Conservation (phyloP, 2,888 invertebrate genomes). For the Morinoia aosen region DNA sequence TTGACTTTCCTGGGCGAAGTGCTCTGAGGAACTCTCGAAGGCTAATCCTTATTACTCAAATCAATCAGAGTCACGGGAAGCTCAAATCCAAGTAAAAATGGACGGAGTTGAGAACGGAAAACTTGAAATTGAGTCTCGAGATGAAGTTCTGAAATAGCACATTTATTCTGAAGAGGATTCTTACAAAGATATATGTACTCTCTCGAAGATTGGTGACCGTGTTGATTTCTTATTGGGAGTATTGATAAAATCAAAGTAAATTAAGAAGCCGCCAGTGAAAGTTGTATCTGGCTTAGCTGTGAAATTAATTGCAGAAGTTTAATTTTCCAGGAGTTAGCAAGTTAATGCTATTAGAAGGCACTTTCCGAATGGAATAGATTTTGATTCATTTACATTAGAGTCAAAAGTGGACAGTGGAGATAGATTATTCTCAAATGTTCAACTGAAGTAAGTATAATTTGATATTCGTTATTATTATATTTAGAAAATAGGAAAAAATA, state of each 20-base stretch:
- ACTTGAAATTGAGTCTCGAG: neutral
- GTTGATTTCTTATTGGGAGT: neutral
- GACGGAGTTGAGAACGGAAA: neutral
- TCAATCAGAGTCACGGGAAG: neutral
- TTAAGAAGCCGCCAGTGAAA: neutral
- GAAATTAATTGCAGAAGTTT: neutral
- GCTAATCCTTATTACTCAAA: neutral
- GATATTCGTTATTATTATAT: too few relatives aligned
- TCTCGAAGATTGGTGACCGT: neutral
- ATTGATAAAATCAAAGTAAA: too few relatives aligned
- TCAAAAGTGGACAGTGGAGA: too few relatives aligned
- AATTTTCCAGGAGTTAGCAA: too few relatives aligned
- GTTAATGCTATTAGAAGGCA: too few relatives aligned
- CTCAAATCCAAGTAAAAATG: neutral
- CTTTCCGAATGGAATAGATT: too few relatives aligned
- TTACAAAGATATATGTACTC: neutral
- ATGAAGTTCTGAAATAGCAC: neutral
- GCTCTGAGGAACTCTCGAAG: neutral
- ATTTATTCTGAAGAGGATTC: neutral
- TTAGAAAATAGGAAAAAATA: too few relatives aligned
- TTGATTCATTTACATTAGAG: too few relatives aligned
- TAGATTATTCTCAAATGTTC: too few relatives aligned
- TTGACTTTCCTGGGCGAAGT: neutral
- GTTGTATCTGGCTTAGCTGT: neutral
- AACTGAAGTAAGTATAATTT: too few relatives aligned